A percentile compares a stretch with the other conserved stretches of the same genome.
Evolutionary conservation across 2,113 vertebrate genomes (phyloP).

Genomic region (Larimichthys crocea): DNA sequence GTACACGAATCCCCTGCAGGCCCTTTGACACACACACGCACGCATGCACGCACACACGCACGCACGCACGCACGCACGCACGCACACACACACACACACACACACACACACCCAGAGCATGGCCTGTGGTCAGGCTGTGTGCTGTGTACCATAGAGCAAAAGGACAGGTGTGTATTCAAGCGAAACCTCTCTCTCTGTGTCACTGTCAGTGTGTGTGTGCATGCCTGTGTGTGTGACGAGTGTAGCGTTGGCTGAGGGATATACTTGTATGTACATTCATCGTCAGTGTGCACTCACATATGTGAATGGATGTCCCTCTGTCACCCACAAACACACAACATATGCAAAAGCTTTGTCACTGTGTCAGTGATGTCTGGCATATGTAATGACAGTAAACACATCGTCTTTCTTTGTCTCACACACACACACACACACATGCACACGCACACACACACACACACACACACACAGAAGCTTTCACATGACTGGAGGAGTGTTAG

Average conservation of each 20-base stretch:
- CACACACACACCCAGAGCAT: slow-evolving; percentile 35
- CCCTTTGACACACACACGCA: slow-evolving; percentile 33
- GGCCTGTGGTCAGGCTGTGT: slow-evolving; percentile 60
- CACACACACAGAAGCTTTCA: slow-evolving; percentile 34
- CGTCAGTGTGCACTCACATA: slow-evolving; percentile 42
- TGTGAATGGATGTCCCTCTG: slow-evolving; percentile 24
- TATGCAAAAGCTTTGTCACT: slow-evolving; percentile 33
- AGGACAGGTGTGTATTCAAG: slow-evolving; percentile 78
- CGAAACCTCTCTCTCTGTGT: slow-evolving; percentile 64
- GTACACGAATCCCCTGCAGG: slow-evolving; percentile 57
- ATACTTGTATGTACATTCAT: slow-evolving; percentile 47
- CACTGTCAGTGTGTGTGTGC: slow-evolving; percentile 48
- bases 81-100: slow-evolving; percentile 15
- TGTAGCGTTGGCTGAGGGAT: slow-evolving; percentile 29
- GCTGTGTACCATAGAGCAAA: slow-evolving; percentile 67
- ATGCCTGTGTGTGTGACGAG: slow-evolving; percentile 25
- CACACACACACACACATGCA: too few species aligned
- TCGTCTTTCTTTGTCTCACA: background rate
- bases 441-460: slow-evolving; percentile 17
- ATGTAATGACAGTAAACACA: slow-evolving; percentile 31
- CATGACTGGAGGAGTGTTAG: slow-evolving; percentile 42
- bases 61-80: slow-evolving; percentile 31
- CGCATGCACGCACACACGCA: slow-evolving; percentile 20
- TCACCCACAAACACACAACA: slow-evolving; percentile 21
- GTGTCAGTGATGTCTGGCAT: slow-evolving; percentile 44